Percentiles rank a stretch among this genome's conserved stretches.
Evolutionary conservation across 2,888 invertebrate genomes (phyloP).

Genomic region (Zaprionus obscuricornis): DNA sequence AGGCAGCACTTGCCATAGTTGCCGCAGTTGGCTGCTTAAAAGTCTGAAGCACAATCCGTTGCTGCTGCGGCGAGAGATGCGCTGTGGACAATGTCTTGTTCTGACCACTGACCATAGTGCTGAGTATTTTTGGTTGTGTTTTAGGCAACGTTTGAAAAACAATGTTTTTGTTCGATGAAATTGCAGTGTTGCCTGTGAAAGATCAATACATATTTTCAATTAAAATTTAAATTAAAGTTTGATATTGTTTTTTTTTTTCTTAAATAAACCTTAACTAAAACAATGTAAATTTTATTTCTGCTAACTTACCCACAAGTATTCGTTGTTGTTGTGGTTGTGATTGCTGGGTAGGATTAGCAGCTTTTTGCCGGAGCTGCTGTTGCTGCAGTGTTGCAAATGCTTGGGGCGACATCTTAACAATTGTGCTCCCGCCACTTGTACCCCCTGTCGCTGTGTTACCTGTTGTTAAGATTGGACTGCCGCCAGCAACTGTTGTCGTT

Average conservation of each 20-base stretch:
- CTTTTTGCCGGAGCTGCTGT: constrained; percentile 79
- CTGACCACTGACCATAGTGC: constrained; percentile 41
- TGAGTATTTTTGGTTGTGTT: constrained; percentile 60
- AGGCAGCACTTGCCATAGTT: constrained; percentile 27
- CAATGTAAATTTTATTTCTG: not conserved
- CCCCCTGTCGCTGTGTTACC: constrained; percentile 16
- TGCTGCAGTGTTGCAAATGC: constrained; percentile 81
- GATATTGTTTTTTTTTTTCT: too few relatives aligned
- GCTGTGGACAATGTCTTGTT: constrained; percentile 56
- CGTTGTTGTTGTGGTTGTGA: constrained; percentile 62
- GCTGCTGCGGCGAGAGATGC: constrained; percentile 81
- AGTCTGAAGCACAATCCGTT: constrained; percentile 81
- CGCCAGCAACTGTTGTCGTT: constrained; percentile 2
- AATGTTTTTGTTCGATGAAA: constrained; percentile 70
- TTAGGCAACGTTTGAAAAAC: constrained; percentile 63
- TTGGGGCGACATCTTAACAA: constrained; percentile 81
- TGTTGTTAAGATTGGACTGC: constrained; percentile 32
- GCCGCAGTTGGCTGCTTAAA: constrained; percentile 74
- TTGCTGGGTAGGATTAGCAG: constrained; percentile 35
- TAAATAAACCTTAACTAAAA: not conserved
- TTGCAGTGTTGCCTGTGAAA: constrained; percentile 70
- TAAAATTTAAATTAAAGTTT: too few relatives aligned
- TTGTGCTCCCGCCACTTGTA: constrained; percentile 57
- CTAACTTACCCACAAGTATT: constrained; percentile 74
- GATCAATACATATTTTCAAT: too few relatives aligned